A percentile compares a stretch with the other conserved stretches of the same genome.
Evolutionary conservation across 2,113 vertebrate species (phyloP).

Genomic region (Mus pahari): DNA sequence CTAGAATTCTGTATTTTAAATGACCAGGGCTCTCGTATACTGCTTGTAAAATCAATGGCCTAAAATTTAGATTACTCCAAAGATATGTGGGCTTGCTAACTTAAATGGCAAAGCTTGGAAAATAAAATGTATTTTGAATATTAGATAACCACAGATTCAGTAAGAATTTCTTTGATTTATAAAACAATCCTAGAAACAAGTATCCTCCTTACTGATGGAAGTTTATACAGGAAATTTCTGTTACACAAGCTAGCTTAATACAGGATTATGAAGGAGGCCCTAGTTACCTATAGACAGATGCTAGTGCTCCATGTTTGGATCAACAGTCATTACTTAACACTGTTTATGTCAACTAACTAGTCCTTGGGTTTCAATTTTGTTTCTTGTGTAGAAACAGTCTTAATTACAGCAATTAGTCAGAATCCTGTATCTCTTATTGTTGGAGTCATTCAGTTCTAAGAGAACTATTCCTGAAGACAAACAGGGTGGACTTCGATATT

Average conservation of each 20-base stretch:
- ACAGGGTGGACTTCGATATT: constrained; percentile 71
- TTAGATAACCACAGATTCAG: background rate
- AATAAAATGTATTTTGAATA: constrained; percentile 19
- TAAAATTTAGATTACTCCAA: constrained; percentile 15
- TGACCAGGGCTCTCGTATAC: background rate
- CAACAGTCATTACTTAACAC: constrained; percentile 33
- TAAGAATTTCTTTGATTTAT: constrained; percentile 29
- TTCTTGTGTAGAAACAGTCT: background rate
- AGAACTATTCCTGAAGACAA: constrained; percentile 69
- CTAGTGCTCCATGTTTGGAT: background rate
- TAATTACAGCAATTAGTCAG: constrained; percentile 57
- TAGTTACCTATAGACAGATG: background rate
- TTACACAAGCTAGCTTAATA: constrained; percentile 5
- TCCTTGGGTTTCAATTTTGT: constrained; percentile 47
- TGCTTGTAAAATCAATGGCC: background rate
- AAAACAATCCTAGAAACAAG: constrained; percentile 8
- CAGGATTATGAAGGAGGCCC: background rate
- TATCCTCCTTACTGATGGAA: background rate
- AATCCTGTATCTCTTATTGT: constrained; percentile 24
- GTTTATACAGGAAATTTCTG: constrained; percentile 51
- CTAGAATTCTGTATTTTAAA: constrained; percentile 36
- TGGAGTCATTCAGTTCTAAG: constrained; percentile 42
- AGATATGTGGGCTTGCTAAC: background rate
- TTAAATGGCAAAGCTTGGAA: constrained; percentile 30
- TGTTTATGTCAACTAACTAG: background rate